Base-by-base conservation (phyloP, 1,140 invertebrate genomes). In the Neodiprion virginianus region DNA sequence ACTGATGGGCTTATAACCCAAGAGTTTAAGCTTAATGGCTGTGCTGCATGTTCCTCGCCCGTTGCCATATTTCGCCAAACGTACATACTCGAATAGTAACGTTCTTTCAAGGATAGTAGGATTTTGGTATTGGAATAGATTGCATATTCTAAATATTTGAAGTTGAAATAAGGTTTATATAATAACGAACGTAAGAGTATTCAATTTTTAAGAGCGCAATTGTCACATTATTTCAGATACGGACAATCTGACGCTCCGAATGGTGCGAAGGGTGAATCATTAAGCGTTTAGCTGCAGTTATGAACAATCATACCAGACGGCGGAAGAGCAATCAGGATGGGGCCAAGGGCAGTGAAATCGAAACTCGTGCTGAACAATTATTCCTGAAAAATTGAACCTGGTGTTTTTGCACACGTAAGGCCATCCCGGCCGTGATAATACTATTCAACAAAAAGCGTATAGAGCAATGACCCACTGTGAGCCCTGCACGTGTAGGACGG, bases 391-490 rank as follows among this genome's bases (percentile, higher is more conserved):
- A 17, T 12, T 61, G 53, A 40, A 5, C n/a, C n/a, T 74, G 76
- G 75, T 76, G 2, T 75, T 75, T 74, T 74, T 75, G 71, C 73
- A 72, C 72, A 82, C 79, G 77, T 79, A 75, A 3, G 28, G 78
- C 73, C 78, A 14, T 17, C 11, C 8, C 53, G 77, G 75, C 75
- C 79, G 76, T 77, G 83, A 80, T 78, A 75, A 81, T 83, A 83
- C 81, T 83, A 77, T 80, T 80, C 77, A 76, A 80, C 80, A 76
- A 75, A 68, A 77, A 76, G 71, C 53, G 77, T 72, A 76, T 76
- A 80, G 86, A 85, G 84, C 86, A 87, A 86, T 87, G 86, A 86
- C 86, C 86, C 76, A 87, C 78, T 87, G 83, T 80, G 79, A 79
- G 80, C 78, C 80, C 78, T 86, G 82, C 86, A 87, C 86, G 86